phyloP scores from a whole-genome alignment of 2,888 invertebrate genomes.

The Fissipunctia ypsillon region DNA sequence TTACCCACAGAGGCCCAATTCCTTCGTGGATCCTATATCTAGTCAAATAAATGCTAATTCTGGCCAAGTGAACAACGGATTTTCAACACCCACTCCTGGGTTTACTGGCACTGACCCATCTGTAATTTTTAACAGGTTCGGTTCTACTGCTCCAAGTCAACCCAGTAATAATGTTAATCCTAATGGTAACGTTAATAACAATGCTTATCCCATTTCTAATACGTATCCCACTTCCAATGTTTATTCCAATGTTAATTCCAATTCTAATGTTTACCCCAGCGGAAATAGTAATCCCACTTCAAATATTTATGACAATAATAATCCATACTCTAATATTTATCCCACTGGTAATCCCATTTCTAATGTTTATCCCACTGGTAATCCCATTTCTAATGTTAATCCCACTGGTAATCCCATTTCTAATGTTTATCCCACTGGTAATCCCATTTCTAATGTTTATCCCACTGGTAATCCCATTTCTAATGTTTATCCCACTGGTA shows the following conservation, averaged over 20 bases:
- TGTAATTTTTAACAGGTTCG: neutral
- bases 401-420: neutral
- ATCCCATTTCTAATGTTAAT: constrained; percentile 16
- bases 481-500: constrained; percentile 6
- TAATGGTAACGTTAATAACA: neutral
- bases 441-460: neutral
- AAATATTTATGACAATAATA: neutral
- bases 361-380: neutral
- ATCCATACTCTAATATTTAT: neutral
- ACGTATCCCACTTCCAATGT: neutral
- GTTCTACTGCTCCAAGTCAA: constrained; percentile 3
- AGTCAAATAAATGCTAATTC: constrained; percentile 15
- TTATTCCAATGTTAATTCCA: neutral
- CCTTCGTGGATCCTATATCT: constrained; percentile 69
- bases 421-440: neutral
- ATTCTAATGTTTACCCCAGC: neutral
- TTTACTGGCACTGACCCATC: neutral
- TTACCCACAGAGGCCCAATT: constrained; percentile 79
- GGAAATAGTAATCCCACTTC: neutral
- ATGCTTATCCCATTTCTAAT: neutral
- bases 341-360: neutral
- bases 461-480: neutral
- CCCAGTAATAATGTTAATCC: neutral
- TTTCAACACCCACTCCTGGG: constrained; percentile 10
- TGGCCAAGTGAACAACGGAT: neutral